phyloP scores from a whole-genome alignment of 2,113 vertebrate genomes.

The Dryoscopus gambensis region DNA sequence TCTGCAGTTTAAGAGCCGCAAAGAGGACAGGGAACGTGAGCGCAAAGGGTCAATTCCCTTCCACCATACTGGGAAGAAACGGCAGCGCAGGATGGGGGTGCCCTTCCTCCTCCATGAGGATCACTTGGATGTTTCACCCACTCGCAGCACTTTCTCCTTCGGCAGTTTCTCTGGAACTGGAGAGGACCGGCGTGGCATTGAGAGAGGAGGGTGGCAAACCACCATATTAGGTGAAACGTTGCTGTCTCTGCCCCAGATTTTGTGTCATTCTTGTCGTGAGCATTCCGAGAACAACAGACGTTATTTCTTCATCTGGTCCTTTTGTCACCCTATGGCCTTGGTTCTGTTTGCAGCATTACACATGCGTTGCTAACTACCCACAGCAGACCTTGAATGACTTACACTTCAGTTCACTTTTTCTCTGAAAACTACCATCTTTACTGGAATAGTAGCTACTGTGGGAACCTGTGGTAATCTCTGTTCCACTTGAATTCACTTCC shows the following conservation, averaged over 20 bases:
- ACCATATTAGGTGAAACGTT: constrained; percentile 87
- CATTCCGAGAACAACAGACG: neutral
- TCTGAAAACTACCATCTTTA: neutral
- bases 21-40: constrained; percentile 86
- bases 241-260: neutral
- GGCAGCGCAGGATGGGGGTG: constrained; percentile 91
- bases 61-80: constrained; percentile 91
- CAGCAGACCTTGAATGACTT: neutral
- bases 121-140: constrained; percentile 93
- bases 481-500: neutral
- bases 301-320: neutral
- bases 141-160: constrained; percentile 95
- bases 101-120: constrained; percentile 96
- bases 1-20: constrained; percentile 91
- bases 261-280: neutral
- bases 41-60: constrained; percentile 96
- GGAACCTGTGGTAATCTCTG: neutral
- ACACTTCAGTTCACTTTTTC: neutral
- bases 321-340: neutral
- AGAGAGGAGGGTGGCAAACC: constrained; percentile 94
- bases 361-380: neutral
- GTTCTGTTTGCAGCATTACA: neutral
- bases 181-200: constrained; percentile 88
- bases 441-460: neutral
- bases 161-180: constrained; percentile 94